Base-by-base conservation (phyloP, 2,797 vertebrate genomes). In the Semaprochilodus insignis region DNA sequence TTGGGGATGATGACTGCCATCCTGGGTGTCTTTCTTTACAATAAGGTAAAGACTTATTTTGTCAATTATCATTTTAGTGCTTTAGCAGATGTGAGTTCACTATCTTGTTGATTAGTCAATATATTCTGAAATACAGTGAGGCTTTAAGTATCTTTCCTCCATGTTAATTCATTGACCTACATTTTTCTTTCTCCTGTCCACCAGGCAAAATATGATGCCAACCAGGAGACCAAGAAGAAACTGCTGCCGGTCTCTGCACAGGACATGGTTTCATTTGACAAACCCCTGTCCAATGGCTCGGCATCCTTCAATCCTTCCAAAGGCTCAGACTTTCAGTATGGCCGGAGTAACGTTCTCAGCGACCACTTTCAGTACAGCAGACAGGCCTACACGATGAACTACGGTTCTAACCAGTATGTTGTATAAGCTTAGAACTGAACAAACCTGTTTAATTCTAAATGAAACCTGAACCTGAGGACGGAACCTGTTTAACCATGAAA, bases 1-100 rank as follows among this genome's bases (percentile, higher is more conserved):
- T 85, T 99, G 65, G 98, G 98, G 69, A 99, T 99, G 98, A 95
- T 99, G 96, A 98, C 97, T 0, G 98, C 98, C 74, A 99, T 99
- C 66, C 88, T 99, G 0, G 98, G 98, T 0, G 98, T 99, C 85
- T 99, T 99, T 91, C 90, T 99, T 4, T 99, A 99, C 87, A 99
- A 99, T 91, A 99, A 99, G 96, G 98, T 97, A 31, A 91, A 54
- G 70, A 25, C 8, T 48, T 21, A 40, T 4, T 8, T 25, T 27
- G 27, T 2, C 3, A 17, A 4, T n/a, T 3, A 5, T 69, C 7
- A 44, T 23, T 71, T 48, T 36, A 31, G 34, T 25, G 21, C 6
- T 10, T 63, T 48, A 48, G 44, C 44, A 48, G 44, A 6, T 6
- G 2, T 48, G 44, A 48, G 44, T 13, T 48, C 2, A 21, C 11